These are phyloP conservation scores for Amblyteles armatorius DNA, from an alignment of 2,888 invertebrate genomes.

Conservation along the genomic window DNA sequence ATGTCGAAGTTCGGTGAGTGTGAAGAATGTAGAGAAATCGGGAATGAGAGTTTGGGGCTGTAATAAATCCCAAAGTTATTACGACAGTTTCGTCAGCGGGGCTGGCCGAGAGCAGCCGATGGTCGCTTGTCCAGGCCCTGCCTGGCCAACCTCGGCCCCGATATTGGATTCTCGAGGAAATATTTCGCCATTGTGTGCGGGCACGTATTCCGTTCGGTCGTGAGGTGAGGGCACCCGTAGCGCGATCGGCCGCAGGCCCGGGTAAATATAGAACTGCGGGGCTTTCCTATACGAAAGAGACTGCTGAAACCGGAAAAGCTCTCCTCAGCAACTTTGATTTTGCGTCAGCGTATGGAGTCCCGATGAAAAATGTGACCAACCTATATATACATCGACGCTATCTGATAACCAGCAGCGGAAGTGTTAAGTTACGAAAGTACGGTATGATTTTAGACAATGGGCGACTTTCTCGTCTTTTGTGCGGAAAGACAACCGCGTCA, in stretches of 20 bases:
- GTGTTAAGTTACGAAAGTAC: not conserved
- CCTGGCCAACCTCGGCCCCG: conserved; percentile 31
- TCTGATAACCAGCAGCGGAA: not conserved
- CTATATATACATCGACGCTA: not conserved
- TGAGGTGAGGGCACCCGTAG: not conserved
- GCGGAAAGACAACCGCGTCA: not conserved
- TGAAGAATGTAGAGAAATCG: not conserved
- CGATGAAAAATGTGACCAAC: not conserved
- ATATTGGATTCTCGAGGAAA: conserved; percentile 65
- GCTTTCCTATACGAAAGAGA: conserved; percentile 7
- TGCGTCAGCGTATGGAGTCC: conserved; percentile 38
- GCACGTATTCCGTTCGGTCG: conserved; percentile 32
- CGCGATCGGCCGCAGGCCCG: not conserved
- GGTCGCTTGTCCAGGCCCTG: conserved; percentile 14
- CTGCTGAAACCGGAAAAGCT: conserved; percentile 31
- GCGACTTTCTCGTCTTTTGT: no score
- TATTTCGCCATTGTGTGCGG: conserved; percentile 61
- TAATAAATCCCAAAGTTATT: conserved; percentile 71
- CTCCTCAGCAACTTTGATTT: conserved; percentile 44
- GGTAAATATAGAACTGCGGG: conserved; percentile 6
- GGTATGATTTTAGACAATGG: not conserved
- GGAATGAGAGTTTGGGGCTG: conserved; percentile 16
- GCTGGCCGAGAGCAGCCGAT: conserved; percentile 17
- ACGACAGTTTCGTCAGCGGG: conserved; percentile 64
- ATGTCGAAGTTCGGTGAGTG: not conserved